These are phyloP conservation scores for Okapia johnstoni DNA, from an alignment of 2,113 vertebrate genomes.

Conservation along the genomic window DNA sequence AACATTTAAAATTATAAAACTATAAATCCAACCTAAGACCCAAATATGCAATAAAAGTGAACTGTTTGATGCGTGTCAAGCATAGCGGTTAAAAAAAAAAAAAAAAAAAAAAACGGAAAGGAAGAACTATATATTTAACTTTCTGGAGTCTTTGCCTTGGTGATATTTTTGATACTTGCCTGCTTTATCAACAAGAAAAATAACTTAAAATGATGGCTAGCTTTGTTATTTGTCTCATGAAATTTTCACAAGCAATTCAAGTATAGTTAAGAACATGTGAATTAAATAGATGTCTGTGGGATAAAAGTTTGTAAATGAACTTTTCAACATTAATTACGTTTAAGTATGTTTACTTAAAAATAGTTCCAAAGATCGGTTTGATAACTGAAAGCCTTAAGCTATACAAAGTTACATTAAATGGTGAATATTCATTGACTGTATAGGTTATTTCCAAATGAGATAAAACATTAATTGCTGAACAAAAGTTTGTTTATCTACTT, in stretches of 20 bases:
- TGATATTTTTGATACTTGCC: not conserved
- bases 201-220: not conserved
- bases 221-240: not conserved
- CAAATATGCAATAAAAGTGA: not conserved
- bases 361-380: not conserved
- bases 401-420: not conserved
- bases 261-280: not conserved
- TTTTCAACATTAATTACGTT: not conserved
- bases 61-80: not conserved
- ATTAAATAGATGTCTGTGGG: not conserved
- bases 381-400: not conserved
- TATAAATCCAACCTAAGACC: not conserved
- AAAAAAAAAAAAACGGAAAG: not conserved
- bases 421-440: not conserved
- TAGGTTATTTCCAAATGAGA: not conserved
- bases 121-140: not conserved
- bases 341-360: not conserved
- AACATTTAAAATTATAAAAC: not conserved
- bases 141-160: not conserved
- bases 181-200: not conserved
- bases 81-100: not conserved
- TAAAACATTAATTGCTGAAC: not conserved
- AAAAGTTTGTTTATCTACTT: not conserved
- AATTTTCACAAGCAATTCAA: not conserved
- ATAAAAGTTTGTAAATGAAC: not conserved